A percentile compares a stretch with the other conserved stretches of the same genome.
Conservation (phyloP, 2,113 vertebrate genomes). For the Eretmodus cyanostictus region DNA sequence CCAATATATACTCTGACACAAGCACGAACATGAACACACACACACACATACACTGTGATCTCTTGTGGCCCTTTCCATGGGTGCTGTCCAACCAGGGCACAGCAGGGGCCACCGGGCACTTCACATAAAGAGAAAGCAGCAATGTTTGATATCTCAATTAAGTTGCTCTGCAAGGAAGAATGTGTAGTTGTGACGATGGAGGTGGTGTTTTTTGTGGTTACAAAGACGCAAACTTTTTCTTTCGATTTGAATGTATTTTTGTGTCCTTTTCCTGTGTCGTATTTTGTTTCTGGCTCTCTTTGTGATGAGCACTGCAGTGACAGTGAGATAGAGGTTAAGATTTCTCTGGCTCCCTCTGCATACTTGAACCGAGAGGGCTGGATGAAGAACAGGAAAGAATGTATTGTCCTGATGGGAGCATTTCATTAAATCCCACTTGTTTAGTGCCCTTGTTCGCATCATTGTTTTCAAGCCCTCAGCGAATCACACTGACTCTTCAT, state of each 20-base stretch:
- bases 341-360: slow-evolving; percentile 13
- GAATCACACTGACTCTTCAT: slow-evolving; percentile 46
- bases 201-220: not conserved
- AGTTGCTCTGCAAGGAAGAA: not conserved
- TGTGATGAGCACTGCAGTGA: not conserved
- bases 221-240: not conserved
- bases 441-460: slow-evolving; percentile 49
- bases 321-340: slow-evolving; percentile 1
- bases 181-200: not conserved
- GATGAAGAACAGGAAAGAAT: slow-evolving; percentile 24
- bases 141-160: slow-evolving; percentile 60
- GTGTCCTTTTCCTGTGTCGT: not conserved
- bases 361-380: slow-evolving; percentile 25
- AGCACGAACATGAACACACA: not conserved
- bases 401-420: slow-evolving; percentile 37
- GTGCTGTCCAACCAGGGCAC: slow-evolving; percentile 49
- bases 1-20: slow-evolving; percentile 34
- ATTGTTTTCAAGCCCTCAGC: slow-evolving; percentile 51
- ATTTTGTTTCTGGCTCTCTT: not conserved
- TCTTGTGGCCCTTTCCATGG: slow-evolving; percentile 42
- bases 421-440: slow-evolving; percentile 60
- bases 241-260: not conserved
- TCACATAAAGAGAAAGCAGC: slow-evolving; percentile 38
- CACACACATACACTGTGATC: slow-evolving; percentile 4
- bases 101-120: slow-evolving; percentile 50